These are phyloP conservation scores for Drosophila nigrodunni DNA, from an alignment of 1,140 invertebrate species.

Conservation along the genomic window DNA sequence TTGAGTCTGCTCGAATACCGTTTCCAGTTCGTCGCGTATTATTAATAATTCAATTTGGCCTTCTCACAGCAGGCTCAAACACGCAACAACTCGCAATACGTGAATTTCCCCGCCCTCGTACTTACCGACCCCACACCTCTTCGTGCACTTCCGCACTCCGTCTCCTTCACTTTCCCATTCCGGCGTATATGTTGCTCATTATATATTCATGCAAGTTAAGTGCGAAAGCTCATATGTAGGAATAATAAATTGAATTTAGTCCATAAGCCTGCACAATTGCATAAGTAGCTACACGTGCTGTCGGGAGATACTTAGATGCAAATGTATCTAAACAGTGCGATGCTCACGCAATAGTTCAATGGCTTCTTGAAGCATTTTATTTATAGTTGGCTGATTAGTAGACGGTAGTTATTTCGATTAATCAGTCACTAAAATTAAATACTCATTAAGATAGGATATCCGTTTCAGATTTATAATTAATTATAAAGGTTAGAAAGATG, in stretches of 20 bases:
- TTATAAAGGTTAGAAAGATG: no score
- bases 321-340: conserved; percentile 47
- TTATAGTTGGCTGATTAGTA: no score
- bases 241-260: conserved; percentile 78
- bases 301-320: conserved; percentile 31
- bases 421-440: no score
- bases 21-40: conserved; percentile 60
- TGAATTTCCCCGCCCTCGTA: conserved; percentile 6
- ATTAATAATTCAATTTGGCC: conserved; percentile 79
- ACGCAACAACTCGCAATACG: conserved; percentile 49
- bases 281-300: conserved; percentile 63
- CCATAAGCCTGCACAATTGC: conserved; percentile 59
- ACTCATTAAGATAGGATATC: no score
- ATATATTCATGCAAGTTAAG: conserved; percentile 81
- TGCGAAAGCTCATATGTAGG: conserved; percentile 79
- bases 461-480: no score
- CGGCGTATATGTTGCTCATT: conserved; percentile 57
- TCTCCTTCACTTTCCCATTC: conserved; percentile 20
- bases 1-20: conserved; percentile 8
- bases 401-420: no score
- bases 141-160: background rate
- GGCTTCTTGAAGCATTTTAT: no score
- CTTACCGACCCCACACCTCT: background rate
- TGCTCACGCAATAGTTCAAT: conserved; percentile 17
- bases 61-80: conserved; percentile 54